Evolutionary conservation across 2,888 invertebrate genomes (phyloP).

Genomic region (Drosophila kanekoi): DNA sequence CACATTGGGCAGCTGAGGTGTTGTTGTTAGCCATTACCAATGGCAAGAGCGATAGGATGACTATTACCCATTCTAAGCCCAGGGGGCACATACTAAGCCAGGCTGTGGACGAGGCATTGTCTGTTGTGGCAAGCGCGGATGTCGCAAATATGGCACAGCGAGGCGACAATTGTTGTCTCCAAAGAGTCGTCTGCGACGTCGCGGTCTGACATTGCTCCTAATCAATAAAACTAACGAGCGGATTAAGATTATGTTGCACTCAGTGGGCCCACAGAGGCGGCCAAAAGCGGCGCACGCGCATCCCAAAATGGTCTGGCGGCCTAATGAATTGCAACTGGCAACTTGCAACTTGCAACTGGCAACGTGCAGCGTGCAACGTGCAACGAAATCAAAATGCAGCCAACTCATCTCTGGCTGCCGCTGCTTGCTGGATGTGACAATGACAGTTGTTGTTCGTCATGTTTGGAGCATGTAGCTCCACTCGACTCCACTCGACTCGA

Average conservation of each 20-base stretch:
- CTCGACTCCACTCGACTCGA: not conserved
- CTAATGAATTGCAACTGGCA: conserved; percentile 75
- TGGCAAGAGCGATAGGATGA: conserved; percentile 20
- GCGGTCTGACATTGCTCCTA: conserved; percentile 67
- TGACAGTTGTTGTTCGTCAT: conserved; percentile 83
- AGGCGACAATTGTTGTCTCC: conserved; percentile 83
- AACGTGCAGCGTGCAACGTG: conserved; percentile 34
- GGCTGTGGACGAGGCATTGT: conserved; percentile 41
- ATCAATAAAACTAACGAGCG: conserved; percentile 81
- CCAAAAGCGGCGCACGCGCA: conserved; percentile 82
- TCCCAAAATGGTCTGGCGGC: conserved; percentile 72
- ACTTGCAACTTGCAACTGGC: conserved; percentile 4
- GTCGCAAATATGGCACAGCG: conserved; percentile 80
- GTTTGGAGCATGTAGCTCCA: conserved; percentile 70
- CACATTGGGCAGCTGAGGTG: not conserved
- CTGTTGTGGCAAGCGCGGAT: conserved; percentile 36
- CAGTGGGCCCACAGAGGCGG: conserved; percentile 56
- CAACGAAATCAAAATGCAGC: conserved; percentile 62
- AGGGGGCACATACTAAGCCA: conserved; percentile 47
- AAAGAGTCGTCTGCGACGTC: conserved; percentile 63
- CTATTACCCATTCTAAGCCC: conserved; percentile 37
- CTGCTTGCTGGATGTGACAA: conserved; percentile 76
- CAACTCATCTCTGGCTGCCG: conserved; percentile 35
- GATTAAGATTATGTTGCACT: conserved; percentile 77
- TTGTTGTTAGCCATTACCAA: conserved; percentile 30